Evolutionary conservation across 2,797 vertebrate genomes (phyloP).

Genomic region (Oreonectes daqikongensis): DNA sequence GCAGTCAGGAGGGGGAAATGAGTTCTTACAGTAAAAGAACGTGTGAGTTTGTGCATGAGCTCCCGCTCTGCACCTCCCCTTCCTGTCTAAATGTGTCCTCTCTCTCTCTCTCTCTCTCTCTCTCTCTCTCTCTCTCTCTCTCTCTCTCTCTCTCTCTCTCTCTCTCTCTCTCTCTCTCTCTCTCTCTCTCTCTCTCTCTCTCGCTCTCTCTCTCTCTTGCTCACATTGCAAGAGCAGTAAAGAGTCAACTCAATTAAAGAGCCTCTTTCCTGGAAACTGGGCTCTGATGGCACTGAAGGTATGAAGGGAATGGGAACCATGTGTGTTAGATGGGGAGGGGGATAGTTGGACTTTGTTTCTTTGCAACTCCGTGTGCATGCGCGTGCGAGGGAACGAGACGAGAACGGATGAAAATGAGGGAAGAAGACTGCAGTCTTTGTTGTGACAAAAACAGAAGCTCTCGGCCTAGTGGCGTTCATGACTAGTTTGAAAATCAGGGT

Average conservation of each 20-base stretch:
- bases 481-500: conserved; percentile 30
- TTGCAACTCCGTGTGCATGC: conserved; percentile 14
- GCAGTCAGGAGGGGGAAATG: conserved; percentile 57
- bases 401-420: conserved; percentile 21
- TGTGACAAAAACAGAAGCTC: conserved; percentile 22
- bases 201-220: conserved; percentile 11
- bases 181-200: too few relatives aligned
- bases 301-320: conserved; percentile 80
- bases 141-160: conserved; percentile 10
- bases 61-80: conserved; percentile 61
- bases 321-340: conserved; percentile 65
- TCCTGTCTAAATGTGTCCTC: conserved; percentile 55
- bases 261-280: conserved; percentile 82
- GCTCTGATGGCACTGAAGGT: conserved; percentile 80
- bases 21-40: conserved; percentile 71
- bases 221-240: conserved; percentile 78
- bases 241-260: conserved; percentile 84
- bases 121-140: conserved; percentile 16
- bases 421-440: conserved; percentile 14
- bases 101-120: conserved; percentile 39
- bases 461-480: conserved; percentile 4
- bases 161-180: conserved; percentile 31
- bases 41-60: conserved; percentile 69
- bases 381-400: not conserved
- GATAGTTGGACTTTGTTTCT: conserved; percentile 31